These are phyloP conservation scores for Larimichthys crocea DNA, from an alignment of 2,113 vertebrate genomes.

Conservation along the genomic window DNA sequence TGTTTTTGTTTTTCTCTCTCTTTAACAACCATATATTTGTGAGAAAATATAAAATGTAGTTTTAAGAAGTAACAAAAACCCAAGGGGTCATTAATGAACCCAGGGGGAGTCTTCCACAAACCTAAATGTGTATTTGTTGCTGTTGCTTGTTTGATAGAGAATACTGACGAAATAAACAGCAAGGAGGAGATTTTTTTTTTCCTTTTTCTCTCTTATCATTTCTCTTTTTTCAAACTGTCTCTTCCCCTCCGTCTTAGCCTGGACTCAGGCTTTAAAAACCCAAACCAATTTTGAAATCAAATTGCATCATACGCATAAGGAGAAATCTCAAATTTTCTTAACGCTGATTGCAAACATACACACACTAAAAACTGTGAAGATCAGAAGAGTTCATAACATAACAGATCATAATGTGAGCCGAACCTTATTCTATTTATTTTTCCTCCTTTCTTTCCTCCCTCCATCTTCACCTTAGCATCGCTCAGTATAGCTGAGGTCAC, in stretches of 20 bases:
- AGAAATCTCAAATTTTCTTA: neutral
- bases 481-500: neutral
- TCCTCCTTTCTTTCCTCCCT: neutral
- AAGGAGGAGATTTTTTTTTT: constrained; percentile 23
- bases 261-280: constrained; percentile 14
- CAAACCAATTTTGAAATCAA: constrained; percentile 8
- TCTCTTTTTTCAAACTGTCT: constrained; percentile 24
- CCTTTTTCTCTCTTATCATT: neutral
- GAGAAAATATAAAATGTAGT: constrained; percentile 12
- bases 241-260: constrained; percentile 24
- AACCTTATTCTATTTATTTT: neutral
- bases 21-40: constrained; percentile 18
- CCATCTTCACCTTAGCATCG: too few species aligned
- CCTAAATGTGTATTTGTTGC: constrained; percentile 32
- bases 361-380: neutral
- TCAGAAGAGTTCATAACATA: neutral
- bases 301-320: constrained; percentile 36
- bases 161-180: constrained; percentile 62
- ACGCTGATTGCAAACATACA: neutral
- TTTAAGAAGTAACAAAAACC: constrained; percentile 32
- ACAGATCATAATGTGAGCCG: neutral
- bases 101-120: constrained; percentile 23
- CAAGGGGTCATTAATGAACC: constrained; percentile 3
- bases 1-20: neutral
- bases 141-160: constrained; percentile 30